Evolutionary conservation across 2,113 vertebrate genomes (phyloP).

Genomic region (Echinops telfairi): DNA sequence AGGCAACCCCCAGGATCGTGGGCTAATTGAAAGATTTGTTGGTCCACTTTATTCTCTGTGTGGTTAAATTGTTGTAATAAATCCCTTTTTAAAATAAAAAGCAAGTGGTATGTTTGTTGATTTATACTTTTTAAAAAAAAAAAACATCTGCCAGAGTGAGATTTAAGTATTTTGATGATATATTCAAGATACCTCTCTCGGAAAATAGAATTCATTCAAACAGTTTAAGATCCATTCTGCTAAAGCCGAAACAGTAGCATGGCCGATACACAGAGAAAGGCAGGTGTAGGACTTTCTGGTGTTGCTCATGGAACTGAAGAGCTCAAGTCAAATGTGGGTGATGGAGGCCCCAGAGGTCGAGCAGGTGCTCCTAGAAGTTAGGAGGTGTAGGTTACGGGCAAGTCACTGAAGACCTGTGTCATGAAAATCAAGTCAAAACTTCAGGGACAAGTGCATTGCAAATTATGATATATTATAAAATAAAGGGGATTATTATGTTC

Average conservation of each 20-base stretch:
- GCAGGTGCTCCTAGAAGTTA: neutral
- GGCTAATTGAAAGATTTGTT: slow-evolving; percentile 80
- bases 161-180: slow-evolving; percentile 37
- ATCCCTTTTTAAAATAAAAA: slow-evolving; percentile 47
- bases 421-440: slow-evolving; percentile 18
- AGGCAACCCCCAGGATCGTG: slow-evolving; percentile 67
- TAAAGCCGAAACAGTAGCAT: neutral
- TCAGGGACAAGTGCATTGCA: slow-evolving; percentile 6
- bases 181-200: neutral
- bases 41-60: slow-evolving; percentile 61
- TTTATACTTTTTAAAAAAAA: slow-evolving; percentile 13
- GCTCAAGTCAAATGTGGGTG: neutral
- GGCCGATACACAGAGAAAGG: neutral
- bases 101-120: slow-evolving; percentile 42
- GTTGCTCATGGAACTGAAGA: neutral
- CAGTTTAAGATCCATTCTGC: slow-evolving; percentile 3
- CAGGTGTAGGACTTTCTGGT: neutral
- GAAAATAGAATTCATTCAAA: slow-evolving; percentile 50
- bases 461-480: neutral
- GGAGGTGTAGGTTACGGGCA: neutral
- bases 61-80: slow-evolving; percentile 58
- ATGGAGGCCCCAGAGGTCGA: neutral
- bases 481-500: neutral
- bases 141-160: slow-evolving; percentile 29
- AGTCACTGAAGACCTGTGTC: neutral